Conservation (phyloP, 2,113 vertebrate genomes). For the Carassius carassius region DNA sequence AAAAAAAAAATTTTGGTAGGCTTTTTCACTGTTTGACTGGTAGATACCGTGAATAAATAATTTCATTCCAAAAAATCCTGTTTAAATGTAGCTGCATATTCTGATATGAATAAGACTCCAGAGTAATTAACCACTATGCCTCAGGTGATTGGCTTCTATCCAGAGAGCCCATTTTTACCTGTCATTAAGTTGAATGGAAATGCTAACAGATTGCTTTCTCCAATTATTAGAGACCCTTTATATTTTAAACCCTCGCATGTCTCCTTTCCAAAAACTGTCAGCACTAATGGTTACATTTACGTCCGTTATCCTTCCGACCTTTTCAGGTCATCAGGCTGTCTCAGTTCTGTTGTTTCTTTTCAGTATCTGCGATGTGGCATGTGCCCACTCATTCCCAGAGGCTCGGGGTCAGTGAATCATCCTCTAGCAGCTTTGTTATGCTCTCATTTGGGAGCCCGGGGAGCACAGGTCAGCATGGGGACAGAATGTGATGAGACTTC, state of each 20-base stretch:
- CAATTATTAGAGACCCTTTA: neutral
- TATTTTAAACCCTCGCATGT: neutral
- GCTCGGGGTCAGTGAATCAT: conserved; percentile 48
- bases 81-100: neutral
- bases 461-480: conserved; percentile 23
- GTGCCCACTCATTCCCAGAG: conserved; percentile 31
- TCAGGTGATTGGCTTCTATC: neutral
- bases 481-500: conserved; percentile 38
- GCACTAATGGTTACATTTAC: neutral
- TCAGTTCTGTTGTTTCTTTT: conserved; percentile 33
- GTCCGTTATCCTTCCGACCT: neutral
- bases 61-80: neutral
- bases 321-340: neutral
- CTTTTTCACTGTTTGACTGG: neutral
- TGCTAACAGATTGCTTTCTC: conserved; percentile 2
- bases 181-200: neutral
- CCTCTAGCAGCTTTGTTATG: conserved; percentile 36
- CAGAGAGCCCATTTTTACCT: neutral
- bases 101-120: neutral
- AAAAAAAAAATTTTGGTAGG: too few species aligned
- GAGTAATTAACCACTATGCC: neutral
- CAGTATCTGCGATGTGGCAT: conserved; percentile 26
- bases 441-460: conserved; percentile 27
- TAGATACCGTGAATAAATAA: neutral
- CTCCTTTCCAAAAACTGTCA: neutral